A percentile compares a stretch with the other conserved stretches of the same genome.
phyloP scores from a whole-genome alignment of 1,140 invertebrate species.

The Centruroides vittatus region DNA sequence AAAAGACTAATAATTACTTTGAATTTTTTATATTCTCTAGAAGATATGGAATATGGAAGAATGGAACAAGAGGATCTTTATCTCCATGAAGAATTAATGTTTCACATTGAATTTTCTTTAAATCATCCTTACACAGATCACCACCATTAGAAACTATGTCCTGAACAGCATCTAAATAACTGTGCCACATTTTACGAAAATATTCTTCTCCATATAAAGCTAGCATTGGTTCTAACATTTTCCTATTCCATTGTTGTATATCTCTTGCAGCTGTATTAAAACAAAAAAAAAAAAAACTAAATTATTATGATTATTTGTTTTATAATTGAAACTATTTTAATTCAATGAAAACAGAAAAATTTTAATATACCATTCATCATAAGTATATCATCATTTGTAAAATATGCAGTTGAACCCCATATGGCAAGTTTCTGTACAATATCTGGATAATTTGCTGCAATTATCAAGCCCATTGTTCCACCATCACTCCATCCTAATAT shows the following conservation, averaged over 20 bases:
- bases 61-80: constrained; percentile 59
- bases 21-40: constrained; percentile 46
- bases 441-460: constrained; percentile 51
- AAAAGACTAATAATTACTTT: constrained; percentile 33
- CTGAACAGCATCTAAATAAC: constrained; percentile 47
- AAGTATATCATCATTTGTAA: constrained; percentile 22
- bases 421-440: constrained; percentile 55
- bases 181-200: constrained; percentile 40
- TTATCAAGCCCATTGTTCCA: constrained; percentile 57
- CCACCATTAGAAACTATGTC: constrained; percentile 33
- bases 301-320: too few relatives aligned
- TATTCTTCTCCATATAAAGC: neutral
- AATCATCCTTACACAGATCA: constrained; percentile 53
- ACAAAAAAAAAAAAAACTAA: too few relatives aligned
- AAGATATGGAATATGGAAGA: constrained; percentile 54
- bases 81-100: constrained; percentile 67
- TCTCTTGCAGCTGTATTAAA: constrained; percentile 6
- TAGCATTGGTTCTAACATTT: constrained; percentile 21
- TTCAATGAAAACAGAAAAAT: too few relatives aligned
- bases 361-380: neutral
- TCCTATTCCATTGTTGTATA: constrained; percentile 30
- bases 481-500: constrained; percentile 81
- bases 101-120: constrained; percentile 42
- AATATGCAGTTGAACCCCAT: constrained; percentile 60
- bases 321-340: too few relatives aligned